Evolutionary conservation across 2,797 vertebrate species (phyloP), one percentile per base, ranked within the genome.

Genomic region (Pangasius mekongensis): DNA sequence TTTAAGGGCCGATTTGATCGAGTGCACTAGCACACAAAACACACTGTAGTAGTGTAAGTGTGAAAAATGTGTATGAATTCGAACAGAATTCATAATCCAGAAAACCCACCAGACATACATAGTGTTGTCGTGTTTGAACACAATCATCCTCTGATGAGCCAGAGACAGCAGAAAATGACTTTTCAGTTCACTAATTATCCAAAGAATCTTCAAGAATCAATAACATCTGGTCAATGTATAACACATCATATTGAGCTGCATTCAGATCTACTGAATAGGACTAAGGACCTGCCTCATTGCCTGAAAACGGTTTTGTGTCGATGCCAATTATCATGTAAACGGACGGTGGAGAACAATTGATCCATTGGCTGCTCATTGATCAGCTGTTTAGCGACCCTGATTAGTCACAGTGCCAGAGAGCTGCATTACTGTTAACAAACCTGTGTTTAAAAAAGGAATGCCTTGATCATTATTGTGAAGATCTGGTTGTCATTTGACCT

Each of bases 351-450:
- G 86, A 60, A 88, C 74, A 80, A 90, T 85, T 91, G 89, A 85
- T 89, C 62, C 88, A 91, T 88, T 90, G 91, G 87, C 81, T 22
- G 56, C 54, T 56, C 67, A 82, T 73, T 54, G 52, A 83, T 86
- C 87, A 85, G 86, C 67, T 56, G 66, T 69, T 91, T 89, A 89
- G 88, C 77, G 69, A 90, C 84, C 86, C 84, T 78, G 83, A 90
- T 83, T 85, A 85, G 60, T 81, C 87, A 80, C 80, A 73, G 83
- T 58, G 27, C 10, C 62, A 80, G 69, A 71, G 39, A n/a, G 4
- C 47, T 83, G 58, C 47, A 10, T 64, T 36, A 77, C 43, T 67
- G 16, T 43, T n/a, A 39, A 77, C 13, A 67, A 47, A 77, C 87
- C 36, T 84, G 64, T 52, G 27, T 47, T 3, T 66, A 27, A 52